Percentiles rank a stretch among this genome's conserved stretches.
Evolutionary conservation across 1,140 invertebrate genomes (phyloP).

Genomic region (Drosophila littoralis): DNA sequence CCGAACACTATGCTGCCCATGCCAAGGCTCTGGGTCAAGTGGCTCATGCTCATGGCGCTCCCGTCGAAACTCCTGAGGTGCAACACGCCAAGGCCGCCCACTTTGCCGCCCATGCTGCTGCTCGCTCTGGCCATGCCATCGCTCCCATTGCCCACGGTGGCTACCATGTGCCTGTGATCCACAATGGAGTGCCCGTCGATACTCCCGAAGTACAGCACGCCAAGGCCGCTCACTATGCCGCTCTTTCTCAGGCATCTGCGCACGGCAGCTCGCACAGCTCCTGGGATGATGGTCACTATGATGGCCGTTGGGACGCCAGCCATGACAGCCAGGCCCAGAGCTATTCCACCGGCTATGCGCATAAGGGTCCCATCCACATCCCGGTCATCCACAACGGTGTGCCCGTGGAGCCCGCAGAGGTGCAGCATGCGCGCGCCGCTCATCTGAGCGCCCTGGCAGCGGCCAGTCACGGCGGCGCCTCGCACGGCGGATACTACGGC

Average conservation of each 20-base stretch:
- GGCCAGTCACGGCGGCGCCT: constrained; percentile 71
- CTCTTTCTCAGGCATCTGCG: constrained; percentile 85
- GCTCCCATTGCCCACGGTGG: constrained; percentile 66
- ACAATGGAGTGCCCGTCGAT: constrained; percentile 86
- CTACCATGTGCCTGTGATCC: constrained; percentile 84
- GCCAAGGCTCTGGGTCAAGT: constrained; percentile 85
- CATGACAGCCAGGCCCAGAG: constrained; percentile 50
- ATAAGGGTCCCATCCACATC: constrained; percentile 84
- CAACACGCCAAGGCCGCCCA: constrained; percentile 82
- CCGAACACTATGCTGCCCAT: constrained; percentile 87
- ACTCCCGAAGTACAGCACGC: constrained; percentile 87
- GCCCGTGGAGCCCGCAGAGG: constrained; percentile 87
- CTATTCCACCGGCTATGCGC: constrained; percentile 69
- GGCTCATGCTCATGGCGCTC: constrained; percentile 73
- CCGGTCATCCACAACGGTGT: constrained; percentile 85
- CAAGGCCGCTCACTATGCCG: constrained; percentile 86
- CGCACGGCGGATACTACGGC: constrained; percentile 64
- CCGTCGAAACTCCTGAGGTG: constrained; percentile 85
- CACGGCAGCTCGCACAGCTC: constrained; percentile 65
- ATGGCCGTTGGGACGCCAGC: constrained; percentile 59
- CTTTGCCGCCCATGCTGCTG: constrained; percentile 75
- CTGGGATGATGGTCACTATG: constrained; percentile 72
- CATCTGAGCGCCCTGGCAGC: constrained; percentile 86
- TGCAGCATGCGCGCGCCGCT: constrained; percentile 86
- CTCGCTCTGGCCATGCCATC: constrained; percentile 65